Evolutionary conservation across 2,797 vertebrate species (phyloP).

Genomic region (Sciurus vulgaris): DNA sequence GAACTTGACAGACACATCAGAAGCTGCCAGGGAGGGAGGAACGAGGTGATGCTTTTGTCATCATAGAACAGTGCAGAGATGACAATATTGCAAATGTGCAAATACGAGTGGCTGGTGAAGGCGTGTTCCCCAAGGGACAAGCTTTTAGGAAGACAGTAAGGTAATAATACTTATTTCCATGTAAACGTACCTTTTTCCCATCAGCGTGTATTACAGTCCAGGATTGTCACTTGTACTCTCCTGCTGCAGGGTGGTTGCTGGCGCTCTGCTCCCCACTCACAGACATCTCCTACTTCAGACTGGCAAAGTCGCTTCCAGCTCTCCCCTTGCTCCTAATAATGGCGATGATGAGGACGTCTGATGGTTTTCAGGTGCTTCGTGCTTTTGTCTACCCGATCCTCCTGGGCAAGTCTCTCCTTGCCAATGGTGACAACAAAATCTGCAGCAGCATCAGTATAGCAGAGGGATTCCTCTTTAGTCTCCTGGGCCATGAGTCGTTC

Average conservation of each 20-base stretch:
- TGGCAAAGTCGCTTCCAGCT: neutral
- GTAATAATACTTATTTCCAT: neutral
- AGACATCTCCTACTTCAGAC: neutral
- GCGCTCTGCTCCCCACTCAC: neutral
- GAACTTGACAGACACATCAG: conserved; percentile 68
- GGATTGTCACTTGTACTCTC: too few species aligned
- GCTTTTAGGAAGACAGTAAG: neutral
- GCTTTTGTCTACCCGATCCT: neutral
- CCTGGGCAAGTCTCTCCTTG: neutral
- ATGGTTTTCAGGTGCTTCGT: neutral
- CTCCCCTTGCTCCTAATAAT: too few species aligned
- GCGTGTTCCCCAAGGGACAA: neutral
- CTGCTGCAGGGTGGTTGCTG: too few species aligned
- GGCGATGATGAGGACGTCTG: neutral
- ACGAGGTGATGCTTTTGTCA: conserved; percentile 22
- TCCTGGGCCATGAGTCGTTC: neutral
- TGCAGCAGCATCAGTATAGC: neutral
- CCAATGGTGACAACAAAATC: neutral
- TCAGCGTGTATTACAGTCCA: neutral
- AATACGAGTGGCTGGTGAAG: neutral
- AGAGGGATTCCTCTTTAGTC: neutral
- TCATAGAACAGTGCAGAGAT: neutral
- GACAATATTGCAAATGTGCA: neutral
- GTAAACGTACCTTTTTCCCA: neutral
- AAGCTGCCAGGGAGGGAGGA: conserved; percentile 31